phyloP scores from a whole-genome alignment of 2,888 invertebrate genomes.

The Nymphalis urticae region DNA sequence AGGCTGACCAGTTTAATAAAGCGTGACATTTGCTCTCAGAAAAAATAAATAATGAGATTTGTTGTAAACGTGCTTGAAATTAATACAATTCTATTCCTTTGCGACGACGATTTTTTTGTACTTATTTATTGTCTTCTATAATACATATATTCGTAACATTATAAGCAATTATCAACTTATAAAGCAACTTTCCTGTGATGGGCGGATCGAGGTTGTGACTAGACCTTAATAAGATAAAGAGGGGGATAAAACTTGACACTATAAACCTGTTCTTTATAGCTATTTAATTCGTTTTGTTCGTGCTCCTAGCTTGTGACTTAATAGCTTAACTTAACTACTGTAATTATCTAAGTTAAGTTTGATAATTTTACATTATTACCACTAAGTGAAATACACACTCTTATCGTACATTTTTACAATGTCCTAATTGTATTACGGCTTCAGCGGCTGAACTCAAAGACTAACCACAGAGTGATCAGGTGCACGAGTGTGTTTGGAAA shows the following conservation, averaged over 20 bases:
- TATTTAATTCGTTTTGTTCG: slow-evolving; percentile 19
- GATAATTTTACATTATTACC: neutral
- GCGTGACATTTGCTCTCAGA: no score
- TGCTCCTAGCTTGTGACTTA: slow-evolving; percentile 4
- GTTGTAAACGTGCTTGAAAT: no score
- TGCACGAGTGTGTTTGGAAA: no score
- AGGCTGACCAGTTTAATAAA: no score
- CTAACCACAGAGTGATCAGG: no score
- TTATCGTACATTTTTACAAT: no score
- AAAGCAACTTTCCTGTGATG: slow-evolving; percentile 23
- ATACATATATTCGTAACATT: slow-evolving; percentile 5
- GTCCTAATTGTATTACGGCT: neutral
- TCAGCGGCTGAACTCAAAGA: neutral
- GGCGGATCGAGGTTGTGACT: slow-evolving; percentile 6
- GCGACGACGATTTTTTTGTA: no score
- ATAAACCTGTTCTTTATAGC: slow-evolving; percentile 28
- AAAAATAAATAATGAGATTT: no score
- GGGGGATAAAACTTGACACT: slow-evolving; percentile 22
- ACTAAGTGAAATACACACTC: neutral
- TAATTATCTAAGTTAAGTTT: neutral
- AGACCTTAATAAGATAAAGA: slow-evolving; percentile 8
- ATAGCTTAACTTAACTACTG: neutral
- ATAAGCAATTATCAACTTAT: slow-evolving; percentile 14
- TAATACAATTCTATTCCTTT: no score
- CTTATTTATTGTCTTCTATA: slow-evolving; percentile 14